Evolutionary conservation across 2,113 vertebrate species (phyloP).

Genomic region (Scortum barcoo): DNA sequence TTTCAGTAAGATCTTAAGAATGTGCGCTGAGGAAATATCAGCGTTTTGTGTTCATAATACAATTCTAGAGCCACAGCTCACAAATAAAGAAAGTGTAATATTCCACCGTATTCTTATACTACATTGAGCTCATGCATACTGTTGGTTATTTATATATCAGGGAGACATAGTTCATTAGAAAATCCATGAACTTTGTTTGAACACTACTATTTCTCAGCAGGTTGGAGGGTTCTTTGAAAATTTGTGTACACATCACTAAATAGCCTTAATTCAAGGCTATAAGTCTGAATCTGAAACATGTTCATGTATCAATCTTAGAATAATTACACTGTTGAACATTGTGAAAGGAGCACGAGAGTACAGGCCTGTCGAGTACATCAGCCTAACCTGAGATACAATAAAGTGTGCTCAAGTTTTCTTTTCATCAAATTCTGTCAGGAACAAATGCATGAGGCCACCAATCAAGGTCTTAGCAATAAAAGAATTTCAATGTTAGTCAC

Average conservation of each 20-base stretch:
- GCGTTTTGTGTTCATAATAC: slow-evolving; percentile 59
- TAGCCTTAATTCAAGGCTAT: slow-evolving; percentile 16
- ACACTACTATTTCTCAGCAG: slow-evolving; percentile 11
- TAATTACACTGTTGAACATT: neutral
- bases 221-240: slow-evolving; percentile 13
- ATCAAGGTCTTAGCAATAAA: neutral
- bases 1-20: slow-evolving; percentile 63
- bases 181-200: slow-evolving; percentile 1
- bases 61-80: slow-evolving; percentile 46
- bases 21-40: slow-evolving; percentile 57
- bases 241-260: slow-evolving; percentile 15
- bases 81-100: slow-evolving; percentile 57
- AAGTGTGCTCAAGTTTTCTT: slow-evolving; percentile 12
- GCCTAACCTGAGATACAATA: neutral
- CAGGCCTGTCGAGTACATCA: slow-evolving; percentile 13
- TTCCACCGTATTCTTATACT: slow-evolving; percentile 15
- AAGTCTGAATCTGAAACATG: slow-evolving; percentile 2
- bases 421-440: slow-evolving; percentile 15
- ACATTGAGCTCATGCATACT: slow-evolving; percentile 24
- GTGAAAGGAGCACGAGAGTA: slow-evolving; percentile 1
- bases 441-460: neutral
- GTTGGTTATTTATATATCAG: slow-evolving; percentile 22
- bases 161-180: slow-evolving; percentile 7
- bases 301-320: neutral
- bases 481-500: neutral